Base-by-base conservation (phyloP, 2,797 vertebrate genomes). In the Ctenochaetus hawaiiensis region DNA sequence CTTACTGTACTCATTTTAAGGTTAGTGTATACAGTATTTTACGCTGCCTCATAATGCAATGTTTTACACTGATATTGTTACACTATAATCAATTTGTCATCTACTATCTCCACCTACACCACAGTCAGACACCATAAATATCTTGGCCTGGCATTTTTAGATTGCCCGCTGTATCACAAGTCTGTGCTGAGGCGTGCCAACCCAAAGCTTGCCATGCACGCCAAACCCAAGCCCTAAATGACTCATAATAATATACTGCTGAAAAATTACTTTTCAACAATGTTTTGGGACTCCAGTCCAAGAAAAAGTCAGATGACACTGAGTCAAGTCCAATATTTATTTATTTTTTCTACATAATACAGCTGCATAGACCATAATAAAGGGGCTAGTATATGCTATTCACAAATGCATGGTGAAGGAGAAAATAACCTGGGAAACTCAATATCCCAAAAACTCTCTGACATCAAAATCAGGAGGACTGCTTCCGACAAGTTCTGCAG, bases 181-280 rank as follows among this genome's bases (percentile, higher is more conserved):
- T 63, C 53, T 75, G 16, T 37, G 37, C 48, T 44, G 30, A 77
- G 65, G 41, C 48, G 0, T 30, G 65, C 26, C 54, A 6, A 17
- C 41, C 65, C 5, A 37, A 68, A 80, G 54, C 30, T 49, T 51
- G 75, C 65, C 13, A n/a, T 23, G 51, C 49, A n/a, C 18, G 54
- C 73, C 64, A 77, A 83, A 61, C 48, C 65, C 1, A 69, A 80
- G n/a, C 70, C 75, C 20, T 71, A 58, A 81, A 71, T 82, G 52
- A 51, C 23, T 65, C 53, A 47, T 65, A 77, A 81, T 75, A 51
- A 72, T 47, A 79, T 20, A 43, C 53, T 61, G 63, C 48, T 77
- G 41, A 57, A 67, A 78, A 79, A 79, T 61, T 6, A 72, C 56
- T 70, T 58, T 75, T 83, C 11, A 72, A 72, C 60, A 61, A 34